A percentile compares a stretch with the other conserved stretches of the same genome.
Evolutionary conservation across 2,888 invertebrate species (phyloP).

Genomic region (Hydriomena furcata): DNA sequence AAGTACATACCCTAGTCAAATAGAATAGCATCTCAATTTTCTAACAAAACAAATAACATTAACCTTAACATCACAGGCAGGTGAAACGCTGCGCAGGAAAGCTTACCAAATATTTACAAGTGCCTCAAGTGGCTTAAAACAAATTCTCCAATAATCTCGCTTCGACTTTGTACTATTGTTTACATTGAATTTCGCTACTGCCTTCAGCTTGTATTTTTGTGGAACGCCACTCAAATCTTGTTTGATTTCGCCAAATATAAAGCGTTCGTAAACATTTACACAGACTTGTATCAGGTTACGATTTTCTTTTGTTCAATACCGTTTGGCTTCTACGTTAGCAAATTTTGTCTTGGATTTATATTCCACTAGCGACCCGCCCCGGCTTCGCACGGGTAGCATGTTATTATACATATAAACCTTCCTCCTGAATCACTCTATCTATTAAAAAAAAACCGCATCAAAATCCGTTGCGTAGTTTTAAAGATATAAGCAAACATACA

Average conservation of each 20-base stretch:
- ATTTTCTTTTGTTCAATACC: slow-evolving; percentile 59
- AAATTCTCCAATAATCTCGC: slow-evolving; percentile 80
- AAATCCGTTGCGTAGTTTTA: too few species aligned
- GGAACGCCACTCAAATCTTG: slow-evolving; percentile 74
- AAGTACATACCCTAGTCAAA: slow-evolving; percentile 13
- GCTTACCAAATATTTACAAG: slow-evolving; percentile 80
- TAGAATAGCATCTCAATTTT: slow-evolving; percentile 39
- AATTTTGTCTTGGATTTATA: slow-evolving; percentile 26
- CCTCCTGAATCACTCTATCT: too few species aligned
- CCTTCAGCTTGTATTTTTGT: slow-evolving; percentile 66
- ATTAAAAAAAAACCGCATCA: too few species aligned
- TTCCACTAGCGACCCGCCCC: too few species aligned
- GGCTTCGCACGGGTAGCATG: too few species aligned
- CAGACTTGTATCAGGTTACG: slow-evolving; percentile 71
- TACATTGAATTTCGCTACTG: slow-evolving; percentile 73
- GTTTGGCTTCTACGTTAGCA: slow-evolving; percentile 41
- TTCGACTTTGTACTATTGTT: slow-evolving; percentile 73
- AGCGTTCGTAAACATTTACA: slow-evolving; percentile 77
- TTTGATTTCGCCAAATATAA: slow-evolving; percentile 80
- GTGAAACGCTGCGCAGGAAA: slow-evolving; percentile 50
- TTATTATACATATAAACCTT: too few species aligned
- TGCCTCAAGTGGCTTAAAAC: slow-evolving; percentile 79
- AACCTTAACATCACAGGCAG: slow-evolving; percentile 37
- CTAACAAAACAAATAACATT: slow-evolving; percentile 62
- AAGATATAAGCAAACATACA: too few species aligned